Evolutionary conservation across 2,113 vertebrate genomes (phyloP).

Genomic region (Brachyhypopomus occidentalis): DNA sequence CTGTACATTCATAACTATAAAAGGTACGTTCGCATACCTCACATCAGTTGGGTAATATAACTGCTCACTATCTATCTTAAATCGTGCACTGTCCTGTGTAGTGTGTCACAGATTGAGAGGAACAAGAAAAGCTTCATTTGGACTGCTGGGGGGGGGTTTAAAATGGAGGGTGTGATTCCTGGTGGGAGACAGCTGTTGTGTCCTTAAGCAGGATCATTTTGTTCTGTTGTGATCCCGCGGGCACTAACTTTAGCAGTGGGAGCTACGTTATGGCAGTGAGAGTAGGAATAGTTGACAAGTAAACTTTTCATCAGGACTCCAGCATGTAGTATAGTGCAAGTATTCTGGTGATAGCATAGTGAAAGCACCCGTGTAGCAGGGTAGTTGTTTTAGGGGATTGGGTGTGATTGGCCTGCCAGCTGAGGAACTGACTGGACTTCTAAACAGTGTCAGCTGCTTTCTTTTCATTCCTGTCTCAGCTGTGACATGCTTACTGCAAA

Average conservation of each 20-base stretch:
- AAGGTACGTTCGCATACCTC: background rate
- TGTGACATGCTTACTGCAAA: background rate
- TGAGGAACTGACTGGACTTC: background rate
- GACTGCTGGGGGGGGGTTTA: conserved; percentile 17
- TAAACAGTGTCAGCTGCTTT: background rate
- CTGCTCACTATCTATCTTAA: background rate
- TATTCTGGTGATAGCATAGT: conserved; percentile 21
- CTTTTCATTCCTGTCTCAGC: background rate
- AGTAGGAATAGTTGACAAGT: conserved; percentile 27
- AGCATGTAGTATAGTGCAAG: conserved; percentile 13
- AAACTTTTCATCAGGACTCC: conserved; percentile 38
- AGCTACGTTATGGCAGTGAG: conserved; percentile 31
- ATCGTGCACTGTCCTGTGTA: background rate
- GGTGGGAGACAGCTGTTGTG: conserved; percentile 48
- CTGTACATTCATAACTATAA: background rate
- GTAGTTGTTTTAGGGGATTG: background rate
- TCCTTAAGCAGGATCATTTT: conserved; percentile 47
- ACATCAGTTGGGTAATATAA: background rate
- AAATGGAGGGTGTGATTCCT: conserved; percentile 32
- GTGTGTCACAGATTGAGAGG: background rate
- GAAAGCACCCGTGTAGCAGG: background rate
- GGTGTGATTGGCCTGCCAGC: background rate
- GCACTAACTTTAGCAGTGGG: conserved; percentile 40
- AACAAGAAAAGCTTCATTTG: conserved; percentile 19
- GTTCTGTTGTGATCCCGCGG: conserved; percentile 34